Evolutionary conservation across 2,797 vertebrate genomes (phyloP), one percentile per base, ranked within the genome.

Genomic region (Megalops cyprinoides): DNA sequence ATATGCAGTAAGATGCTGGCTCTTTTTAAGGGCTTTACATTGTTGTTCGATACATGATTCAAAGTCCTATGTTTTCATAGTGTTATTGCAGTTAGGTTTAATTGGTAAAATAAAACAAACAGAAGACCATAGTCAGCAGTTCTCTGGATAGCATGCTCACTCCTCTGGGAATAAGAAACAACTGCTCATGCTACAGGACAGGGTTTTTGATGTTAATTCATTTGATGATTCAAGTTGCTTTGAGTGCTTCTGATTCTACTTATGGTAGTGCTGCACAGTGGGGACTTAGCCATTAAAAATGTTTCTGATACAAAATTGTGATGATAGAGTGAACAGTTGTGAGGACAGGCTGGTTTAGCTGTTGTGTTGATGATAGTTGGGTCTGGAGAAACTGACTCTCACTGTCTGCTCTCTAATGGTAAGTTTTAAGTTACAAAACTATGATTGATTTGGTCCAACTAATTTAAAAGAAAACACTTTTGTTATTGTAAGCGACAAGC

Each of bases 21-120:
- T 31, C 31, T 65, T 37, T 5, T 62, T 31, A 10, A 62, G 28
- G 31, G 62, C 4, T 65, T 65, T 65, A 65, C 31, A 20, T 65
- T 65, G 65, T 15, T 1, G 31, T 18, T 34, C 65, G 31, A 65
- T 34, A 7, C 62, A 65, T 65, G 31, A 65, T 65, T 65, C 28
- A 14, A 65, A 18, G 8, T 71, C 39, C 39, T 71, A 10, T 31
- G 37, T 71, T 23, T n/a, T 18, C 4, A 44, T 71, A 42, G 37
- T 42, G 67, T 71, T 71, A 71, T n/a, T 71, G 67, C 67, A 44
- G 67, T 44, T n/a, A 0, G 20, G 39, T 42, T 44, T 71, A 71
- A 71, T 71, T 71, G 67, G 67, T 71, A 5, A 71, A 71, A 71
- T 71, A 71, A 71, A 71, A 44, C 67, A 42, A 71, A 23, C 67